These are phyloP conservation scores for Pantherophis guttatus DNA, from an alignment of 2,113 vertebrate genomes.

Conservation along the genomic window DNA sequence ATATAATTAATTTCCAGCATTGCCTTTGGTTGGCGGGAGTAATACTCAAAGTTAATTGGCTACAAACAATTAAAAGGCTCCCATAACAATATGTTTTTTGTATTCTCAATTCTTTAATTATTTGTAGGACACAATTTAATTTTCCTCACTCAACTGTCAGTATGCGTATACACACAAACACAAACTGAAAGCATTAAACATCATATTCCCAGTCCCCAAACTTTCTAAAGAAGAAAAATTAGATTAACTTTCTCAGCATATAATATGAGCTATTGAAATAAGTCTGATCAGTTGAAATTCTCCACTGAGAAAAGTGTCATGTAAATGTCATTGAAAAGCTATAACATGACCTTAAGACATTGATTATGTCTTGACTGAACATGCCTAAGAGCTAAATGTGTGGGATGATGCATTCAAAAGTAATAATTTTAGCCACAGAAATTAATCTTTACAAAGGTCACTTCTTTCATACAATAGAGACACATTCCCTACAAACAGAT, in stretches of 20 bases:
- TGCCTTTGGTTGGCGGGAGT: not conserved
- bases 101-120: not conserved
- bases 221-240: not conserved
- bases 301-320: not conserved
- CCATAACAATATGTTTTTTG: not conserved
- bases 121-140: not conserved
- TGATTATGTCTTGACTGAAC: slow-evolving; percentile 7
- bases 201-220: not conserved
- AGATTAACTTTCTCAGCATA: not conserved
- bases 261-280: not conserved
- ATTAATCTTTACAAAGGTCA: not conserved
- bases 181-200: not conserved
- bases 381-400: not conserved
- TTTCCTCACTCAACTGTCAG: not conserved
- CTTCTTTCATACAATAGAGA: not conserved
- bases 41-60: not conserved
- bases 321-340: not conserved
- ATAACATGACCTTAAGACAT: slow-evolving; percentile 16
- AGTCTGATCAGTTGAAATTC: not conserved
- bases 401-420: not conserved
- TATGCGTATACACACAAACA: not conserved
- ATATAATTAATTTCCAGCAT: not conserved
- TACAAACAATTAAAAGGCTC: not conserved
- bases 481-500: not conserved
- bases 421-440: not conserved